Evolutionary conservation across 2,888 invertebrate species (phyloP), one percentile per base, ranked within the genome.

Genomic region (Trachelus iudaicus): DNA sequence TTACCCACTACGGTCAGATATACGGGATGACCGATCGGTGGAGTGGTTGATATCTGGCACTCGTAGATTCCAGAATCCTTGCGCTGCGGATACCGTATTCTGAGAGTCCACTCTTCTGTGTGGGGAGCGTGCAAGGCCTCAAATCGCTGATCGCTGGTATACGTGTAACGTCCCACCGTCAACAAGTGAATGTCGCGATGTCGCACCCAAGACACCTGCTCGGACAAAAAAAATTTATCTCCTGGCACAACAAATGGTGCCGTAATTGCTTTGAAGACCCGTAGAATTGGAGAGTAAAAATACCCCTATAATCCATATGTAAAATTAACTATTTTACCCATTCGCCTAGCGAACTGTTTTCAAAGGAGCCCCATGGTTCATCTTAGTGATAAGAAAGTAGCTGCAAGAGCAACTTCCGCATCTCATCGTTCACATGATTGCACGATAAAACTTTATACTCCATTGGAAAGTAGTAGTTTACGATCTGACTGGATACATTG

Each of bases 1-100:
- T 95, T 90, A 97, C 97, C 96, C 80, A 97, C 96, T 87, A 97
- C 96, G 85, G 94, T 95, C 81, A 97, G 94, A 90, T 94, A 95
- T 76, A 97, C 95, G 69, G 95, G 95, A 90, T 96, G 96, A 40
- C 96, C 96, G 73, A 96, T 94, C 77, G 96, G 97, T 74, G 97
- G 97, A 79, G 97, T 97, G 73, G 97, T 97, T 85, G 96, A 96
- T 90, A 97, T 96, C 92, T 97, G 97, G 90, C 97, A 97, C 93
- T 97, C 97, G 92, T 97, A 97, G 87, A 96, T 94, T 68, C 96
- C 96, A 9, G 94, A 93, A 89, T 96, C 96, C 86, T 94, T 94
- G 80, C 94, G 93, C 90, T 95, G 95, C 4, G 95, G 94, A 90
- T 95, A 95, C 79, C 94, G 93, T 90, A 95, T 95, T 87, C 95